A percentile compares a stretch with the other conserved stretches of the same genome.
Evolutionary conservation across 2,888 invertebrate species (phyloP).

Genomic region (Eupithecia subumbrata): DNA sequence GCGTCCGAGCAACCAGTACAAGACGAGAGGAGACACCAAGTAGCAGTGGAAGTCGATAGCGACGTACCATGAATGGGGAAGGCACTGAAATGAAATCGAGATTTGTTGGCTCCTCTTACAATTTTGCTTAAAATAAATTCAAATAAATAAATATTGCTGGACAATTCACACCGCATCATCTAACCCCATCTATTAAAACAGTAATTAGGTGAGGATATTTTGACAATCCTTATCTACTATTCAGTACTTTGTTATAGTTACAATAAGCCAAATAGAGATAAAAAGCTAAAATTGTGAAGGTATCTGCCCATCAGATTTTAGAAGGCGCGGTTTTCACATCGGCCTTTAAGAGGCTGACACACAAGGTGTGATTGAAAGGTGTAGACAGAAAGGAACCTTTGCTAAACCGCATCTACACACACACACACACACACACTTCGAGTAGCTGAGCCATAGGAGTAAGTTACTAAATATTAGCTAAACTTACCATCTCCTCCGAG

Average conservation of each 20-base stretch:
- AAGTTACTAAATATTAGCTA: not conserved
- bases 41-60: slow-evolving; percentile 58
- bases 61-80: slow-evolving; percentile 59
- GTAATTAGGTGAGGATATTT: too few species aligned
- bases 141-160: too few species aligned
- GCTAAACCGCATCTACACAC: too few species aligned
- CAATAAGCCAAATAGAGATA: not conserved
- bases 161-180: too few species aligned
- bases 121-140: too few species aligned
- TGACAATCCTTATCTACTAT: too few species aligned
- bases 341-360: not conserved
- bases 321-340: not conserved
- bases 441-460: too few species aligned
- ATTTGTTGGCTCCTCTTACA: too few species aligned
- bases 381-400: not conserved
- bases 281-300: not conserved
- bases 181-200: too few species aligned
- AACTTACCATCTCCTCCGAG: slow-evolving; percentile 1
- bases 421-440: too few species aligned
- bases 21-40: slow-evolving; percentile 58
- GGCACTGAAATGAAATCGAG: slow-evolving; percentile 51
- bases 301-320: not conserved
- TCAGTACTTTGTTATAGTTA: not conserved
- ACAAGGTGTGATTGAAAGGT: not conserved
- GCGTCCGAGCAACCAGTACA: slow-evolving; percentile 55